Evolutionary conservation across 2,797 vertebrate species (phyloP).

Genomic region (Lepilemur ruficaudatus): DNA sequence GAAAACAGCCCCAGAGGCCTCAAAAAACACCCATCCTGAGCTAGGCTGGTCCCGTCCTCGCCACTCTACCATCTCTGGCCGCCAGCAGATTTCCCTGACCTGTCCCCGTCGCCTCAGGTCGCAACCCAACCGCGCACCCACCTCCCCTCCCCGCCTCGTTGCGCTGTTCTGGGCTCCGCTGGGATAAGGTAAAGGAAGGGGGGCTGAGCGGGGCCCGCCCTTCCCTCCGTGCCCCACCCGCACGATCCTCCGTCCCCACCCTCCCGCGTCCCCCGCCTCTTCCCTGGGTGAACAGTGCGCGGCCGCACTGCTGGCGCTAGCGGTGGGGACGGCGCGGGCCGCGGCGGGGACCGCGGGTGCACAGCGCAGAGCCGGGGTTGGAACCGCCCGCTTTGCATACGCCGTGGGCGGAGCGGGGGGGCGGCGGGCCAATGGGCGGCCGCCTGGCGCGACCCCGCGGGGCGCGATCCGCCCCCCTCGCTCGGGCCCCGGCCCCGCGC

Average conservation of each 20-base stretch:
- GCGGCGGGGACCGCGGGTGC: conserved; percentile 57
- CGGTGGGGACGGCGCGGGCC: conserved; percentile 48
- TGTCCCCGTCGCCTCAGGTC: conserved; percentile 23
- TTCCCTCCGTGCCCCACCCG: neutral
- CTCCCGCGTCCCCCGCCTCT: conserved; percentile 17
- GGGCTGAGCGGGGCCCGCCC: neutral
- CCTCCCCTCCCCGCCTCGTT: neutral
- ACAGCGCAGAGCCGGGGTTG: neutral
- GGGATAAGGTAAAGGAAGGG: neutral
- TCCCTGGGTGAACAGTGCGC: neutral
- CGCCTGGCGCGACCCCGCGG: conserved; percentile 86
- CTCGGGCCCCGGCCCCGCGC: conserved; percentile 78
- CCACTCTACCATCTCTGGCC: neutral
- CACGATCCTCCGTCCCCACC: neutral
- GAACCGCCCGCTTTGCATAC: conserved; percentile 93
- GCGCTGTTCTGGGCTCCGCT: neutral
- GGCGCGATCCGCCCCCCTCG: conserved; percentile 86
- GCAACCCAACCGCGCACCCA: neutral
- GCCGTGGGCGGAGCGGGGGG: conserved; percentile 89
- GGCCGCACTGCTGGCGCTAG: conserved; percentile 38
- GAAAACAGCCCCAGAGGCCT: neutral
- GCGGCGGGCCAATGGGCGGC: conserved; percentile 90
- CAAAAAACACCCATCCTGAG: neutral
- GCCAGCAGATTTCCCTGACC: conserved; percentile 52
- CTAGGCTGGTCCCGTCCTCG: neutral